phyloP scores from a whole-genome alignment of 92 coral and sea anemone genomes.

The Bergia puertoricense region DNA sequence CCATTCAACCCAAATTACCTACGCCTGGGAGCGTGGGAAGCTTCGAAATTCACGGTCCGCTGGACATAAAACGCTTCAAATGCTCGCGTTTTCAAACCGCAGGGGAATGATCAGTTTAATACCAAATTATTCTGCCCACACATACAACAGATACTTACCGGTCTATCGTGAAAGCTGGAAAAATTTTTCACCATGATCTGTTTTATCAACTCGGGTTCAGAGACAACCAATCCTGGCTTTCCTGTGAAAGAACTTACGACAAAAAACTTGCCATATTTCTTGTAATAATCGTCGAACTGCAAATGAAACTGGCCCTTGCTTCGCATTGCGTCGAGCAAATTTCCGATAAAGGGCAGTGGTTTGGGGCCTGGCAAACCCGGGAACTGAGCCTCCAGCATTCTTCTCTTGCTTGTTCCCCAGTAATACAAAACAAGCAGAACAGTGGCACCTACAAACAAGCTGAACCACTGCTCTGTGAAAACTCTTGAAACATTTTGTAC shows the following conservation, averaged over 20 bases:
- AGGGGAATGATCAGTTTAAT: too few relatives aligned
- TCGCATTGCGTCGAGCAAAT: conserved; percentile 38
- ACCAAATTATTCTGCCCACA: too few relatives aligned
- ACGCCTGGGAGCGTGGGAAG: too few relatives aligned
- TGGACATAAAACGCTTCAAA: too few relatives aligned
- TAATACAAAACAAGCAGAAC: conserved; percentile 32
- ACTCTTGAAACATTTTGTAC: background rate
- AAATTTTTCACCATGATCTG: too few relatives aligned
- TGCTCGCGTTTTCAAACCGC: too few relatives aligned
- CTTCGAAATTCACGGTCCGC: too few relatives aligned
- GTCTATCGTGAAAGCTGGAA: too few relatives aligned
- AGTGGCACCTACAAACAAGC: conserved; percentile 9
- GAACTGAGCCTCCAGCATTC: conserved; percentile 40
- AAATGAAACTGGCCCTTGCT: conserved; percentile 51
- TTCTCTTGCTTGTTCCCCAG: conserved; percentile 49
- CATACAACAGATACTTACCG: too few relatives aligned
- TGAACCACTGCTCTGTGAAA: conserved; percentile 27
- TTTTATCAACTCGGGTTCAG: too few relatives aligned
- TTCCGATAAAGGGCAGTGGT: conserved; percentile 55
- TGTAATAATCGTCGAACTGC: conserved; percentile 52
- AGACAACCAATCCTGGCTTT: conserved; percentile 19
- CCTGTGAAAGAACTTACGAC: conserved; percentile 13
- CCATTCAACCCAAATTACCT: too few relatives aligned
- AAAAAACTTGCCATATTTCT: conserved; percentile 59
- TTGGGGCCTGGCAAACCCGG: conserved; percentile 53